Base-by-base conservation (phyloP, 1,140 invertebrate species). In the Lethrus apterus region DNA sequence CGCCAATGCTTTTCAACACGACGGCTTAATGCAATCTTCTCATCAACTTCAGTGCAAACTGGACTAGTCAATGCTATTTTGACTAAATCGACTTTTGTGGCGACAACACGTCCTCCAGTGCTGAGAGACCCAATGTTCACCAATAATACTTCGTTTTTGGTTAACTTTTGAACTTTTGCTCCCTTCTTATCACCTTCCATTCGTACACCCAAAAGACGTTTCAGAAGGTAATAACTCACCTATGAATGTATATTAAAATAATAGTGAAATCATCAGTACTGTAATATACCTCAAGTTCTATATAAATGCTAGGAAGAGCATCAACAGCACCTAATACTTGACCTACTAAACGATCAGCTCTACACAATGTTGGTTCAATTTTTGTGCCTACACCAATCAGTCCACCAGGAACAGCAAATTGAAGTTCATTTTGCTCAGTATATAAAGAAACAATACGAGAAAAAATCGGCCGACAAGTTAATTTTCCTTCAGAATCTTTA, bases 1-100 rank as follows among this genome's bases (percentile, higher is more conserved):
- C 96, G 85, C 96, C 97, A 99, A 79, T 99, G 95, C 66, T 98
- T 98, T 56, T 99, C 97, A 30, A 99, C 92, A 71, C 95, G 80
- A 64, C 97, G 79, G 67, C 93, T 97, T 2, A 99, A 76, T 7
- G 97, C 96, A 61, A 99, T 98, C 67, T 99, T 99, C 66, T 99
- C 96, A 44, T 91, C 92, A 50, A 97, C 83, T 72, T 98, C 96
- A 18, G 96, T 99, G 66, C 97, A 99, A 0, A 99, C 97, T 2
- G 97, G 97, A 70, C 88, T 94, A 10, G 92, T 97, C 17, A 99
- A 75, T 29, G 87, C 84, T 48, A 99, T 97, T 69, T 99, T 99
- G 2, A 95, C 95, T 66, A 98, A 84, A 83, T 99, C 96, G 57
- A 84, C 91, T 65, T 89, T 97, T 0, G 97, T 95, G 17, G 94